Conservation (phyloP, 2,888 invertebrate genomes). For the Furcula furcula region DNA sequence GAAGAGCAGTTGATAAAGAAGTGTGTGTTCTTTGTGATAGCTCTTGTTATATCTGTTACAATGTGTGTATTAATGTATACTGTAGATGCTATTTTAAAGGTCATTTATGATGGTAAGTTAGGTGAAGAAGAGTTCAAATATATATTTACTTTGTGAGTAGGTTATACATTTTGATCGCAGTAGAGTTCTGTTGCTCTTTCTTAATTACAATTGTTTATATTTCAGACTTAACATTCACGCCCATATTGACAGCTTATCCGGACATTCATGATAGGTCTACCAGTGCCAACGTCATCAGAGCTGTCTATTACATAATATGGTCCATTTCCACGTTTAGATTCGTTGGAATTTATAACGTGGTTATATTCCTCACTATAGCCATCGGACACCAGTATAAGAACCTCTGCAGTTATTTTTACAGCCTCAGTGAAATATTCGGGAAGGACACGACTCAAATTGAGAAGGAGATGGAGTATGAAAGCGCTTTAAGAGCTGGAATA, state of each 20-base stretch:
- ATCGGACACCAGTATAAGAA: slow-evolving; percentile 38
- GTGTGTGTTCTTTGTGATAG: slow-evolving; percentile 12
- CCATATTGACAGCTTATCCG: slow-evolving; percentile 49
- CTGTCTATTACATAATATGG: slow-evolving; percentile 38
- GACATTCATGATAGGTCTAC: slow-evolving; percentile 32
- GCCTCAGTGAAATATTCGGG: slow-evolving; percentile 22
- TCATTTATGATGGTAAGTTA: slow-evolving; percentile 11
- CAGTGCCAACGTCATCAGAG: slow-evolving; percentile 26
- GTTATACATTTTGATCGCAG: too few relatives aligned
- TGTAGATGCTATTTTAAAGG: slow-evolving; percentile 9
- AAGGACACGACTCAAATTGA: slow-evolving; percentile 20
- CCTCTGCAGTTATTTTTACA: slow-evolving; percentile 31
- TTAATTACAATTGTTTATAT: too few relatives aligned
- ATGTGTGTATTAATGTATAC: slow-evolving; percentile 7
- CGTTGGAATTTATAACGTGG: slow-evolving; percentile 29
- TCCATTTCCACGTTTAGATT: slow-evolving; percentile 37
- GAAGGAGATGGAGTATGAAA: slow-evolving; percentile 42
- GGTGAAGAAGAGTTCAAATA: too few relatives aligned
- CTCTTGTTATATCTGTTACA: slow-evolving; percentile 5
- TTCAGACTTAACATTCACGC: slow-evolving; percentile 37
- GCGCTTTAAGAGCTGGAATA: slow-evolving; percentile 44
- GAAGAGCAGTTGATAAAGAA: slow-evolving; percentile 16
- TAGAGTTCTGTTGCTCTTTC: too few relatives aligned
- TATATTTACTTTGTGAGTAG: too few relatives aligned
- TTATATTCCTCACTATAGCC: slow-evolving; percentile 34